Evolutionary conservation across 2,113 vertebrate genomes (phyloP), one percentile per base, ranked within the genome.

Genomic region (Monopterus albus): DNA sequence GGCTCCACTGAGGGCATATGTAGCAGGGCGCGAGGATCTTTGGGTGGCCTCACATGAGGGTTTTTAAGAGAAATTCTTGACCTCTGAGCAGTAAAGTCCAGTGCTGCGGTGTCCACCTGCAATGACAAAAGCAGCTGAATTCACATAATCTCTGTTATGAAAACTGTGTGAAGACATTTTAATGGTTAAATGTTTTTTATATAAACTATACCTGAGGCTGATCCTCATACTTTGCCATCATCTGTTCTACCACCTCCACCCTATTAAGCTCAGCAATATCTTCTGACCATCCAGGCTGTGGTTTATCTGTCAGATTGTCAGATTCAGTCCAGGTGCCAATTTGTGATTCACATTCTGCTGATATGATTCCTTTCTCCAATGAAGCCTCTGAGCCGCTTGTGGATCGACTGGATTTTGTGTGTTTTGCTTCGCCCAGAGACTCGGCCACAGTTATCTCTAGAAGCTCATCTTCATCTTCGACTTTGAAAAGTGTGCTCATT

Each of bases 61-160:
- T 92, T 93, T 67, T 93, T 93, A 31, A 92, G 79, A 17, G 89
- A 62, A 8, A 94, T 92, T 64, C 92, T 86, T 20, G 85, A 91
- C 68, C 68, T 93, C 74, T 93, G 92, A 3, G 81, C 28, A 6
- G 85, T 75, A 25, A 91, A 90, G 78, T 94, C 91, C 67, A 94
- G 69, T 5, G 15, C 35, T 11, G 58, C 69, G 2, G 21, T 11
- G 14, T 89, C 65, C 12, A 81, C 53, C 85, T 85, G 72, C 2
- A 66, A 78, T 36, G 7, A 58, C n/a, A n/a, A 33, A 35, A 43
- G 46, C 29, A 43, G 3, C 5, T 67, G 1, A 67, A 23, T 31
- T 36, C 5, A 26, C 3, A 49, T 3, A 12, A 51, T 18, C 23
- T 52, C 0, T 58, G 8, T 56, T 42, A 43, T 15, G 5, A 64